Evolutionary conservation across 1,140 invertebrate genomes (phyloP), one percentile per base, ranked within the genome.

Genomic region (Eupeodes corollae): DNA sequence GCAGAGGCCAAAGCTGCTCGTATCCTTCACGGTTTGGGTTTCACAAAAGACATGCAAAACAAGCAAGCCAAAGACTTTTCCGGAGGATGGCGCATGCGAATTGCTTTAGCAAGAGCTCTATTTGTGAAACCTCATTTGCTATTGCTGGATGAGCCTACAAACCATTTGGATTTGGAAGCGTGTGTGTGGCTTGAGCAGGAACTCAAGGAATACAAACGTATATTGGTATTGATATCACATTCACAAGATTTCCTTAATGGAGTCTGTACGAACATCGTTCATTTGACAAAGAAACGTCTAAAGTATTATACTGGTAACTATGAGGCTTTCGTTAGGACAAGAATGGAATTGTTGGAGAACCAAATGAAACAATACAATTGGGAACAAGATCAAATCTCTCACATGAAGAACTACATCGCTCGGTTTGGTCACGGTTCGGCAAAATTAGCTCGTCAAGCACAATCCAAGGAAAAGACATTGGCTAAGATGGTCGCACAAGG

Each of bases 361-460:
- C 96, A 99, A 73, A 91, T 88, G 76, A 99, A 99, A 68, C 89
- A 94, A 55, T 99, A 98, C 68, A 93, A 98, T 57, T 99, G 95
- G 96, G 95, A 99, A 71, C 97, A 99, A 69, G 93, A 97, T 73
- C 95, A 99, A 73, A 98, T 99, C 44, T 78, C 91, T 49, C 90
- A 99, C 61, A 99, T 99, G 96, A 99, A 98, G 81, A 97, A 99
- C 68, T 99, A 99, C 68, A 98, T 99, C 55, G 97, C 96, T 0
- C 73, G 96, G 44, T 99, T 99, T 73, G 97, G 97, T 79, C 96
- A 99, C 69, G 97, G 97, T 60, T 94, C 89, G 40, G 95, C 95
- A 1, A 99, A 99, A 73, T 70, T 99, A 35, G 97, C 97, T 1
- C 76, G 95, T 48, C 97, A 99, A 69, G 97, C 97, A 39, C 95